These are phyloP conservation scores for Macrosiphum euphorbiae DNA, from an alignment of 2,888 invertebrate species.

Conservation along the genomic window DNA sequence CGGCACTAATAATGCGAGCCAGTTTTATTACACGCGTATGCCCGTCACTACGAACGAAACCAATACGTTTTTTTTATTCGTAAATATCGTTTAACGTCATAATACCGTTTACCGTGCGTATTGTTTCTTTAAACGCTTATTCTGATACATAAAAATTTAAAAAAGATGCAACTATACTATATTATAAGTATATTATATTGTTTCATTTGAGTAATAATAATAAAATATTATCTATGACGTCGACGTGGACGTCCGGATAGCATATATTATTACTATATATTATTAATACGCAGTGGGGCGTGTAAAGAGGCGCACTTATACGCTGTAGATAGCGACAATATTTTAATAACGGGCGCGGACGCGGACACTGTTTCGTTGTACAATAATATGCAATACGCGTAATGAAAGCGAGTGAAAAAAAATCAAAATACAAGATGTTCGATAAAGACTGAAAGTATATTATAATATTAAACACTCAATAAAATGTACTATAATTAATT, in stretches of 20 bases:
- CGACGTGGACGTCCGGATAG: not conserved
- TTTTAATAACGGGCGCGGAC: constrained; percentile 12
- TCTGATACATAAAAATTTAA: not conserved
- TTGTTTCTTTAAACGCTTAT: not conserved
- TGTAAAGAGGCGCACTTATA: constrained; percentile 1
- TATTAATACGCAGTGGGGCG: constrained; percentile 8
- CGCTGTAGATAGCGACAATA: not conserved
- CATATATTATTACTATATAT: not conserved
- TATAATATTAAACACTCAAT: not conserved
- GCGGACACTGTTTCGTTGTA: not conserved
- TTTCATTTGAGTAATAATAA: not conserved
- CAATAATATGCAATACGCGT: not conserved
- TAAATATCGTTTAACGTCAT: not conserved
- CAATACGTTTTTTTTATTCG: not conserved
- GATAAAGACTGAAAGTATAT: not conserved
- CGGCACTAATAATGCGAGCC: constrained; percentile 20
- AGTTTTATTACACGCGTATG: constrained; percentile 24
- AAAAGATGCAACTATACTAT: not conserved
- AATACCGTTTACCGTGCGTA: not conserved
- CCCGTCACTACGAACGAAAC: not conserved
- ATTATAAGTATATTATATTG: not conserved
- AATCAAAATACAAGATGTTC: not conserved
- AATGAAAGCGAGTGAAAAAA: not conserved
- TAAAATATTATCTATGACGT: constrained; percentile 1
- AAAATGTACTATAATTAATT: not conserved